Evolutionary conservation across 2,888 invertebrate species (phyloP).

Genomic region (Drosophila parthenogenetica): DNA sequence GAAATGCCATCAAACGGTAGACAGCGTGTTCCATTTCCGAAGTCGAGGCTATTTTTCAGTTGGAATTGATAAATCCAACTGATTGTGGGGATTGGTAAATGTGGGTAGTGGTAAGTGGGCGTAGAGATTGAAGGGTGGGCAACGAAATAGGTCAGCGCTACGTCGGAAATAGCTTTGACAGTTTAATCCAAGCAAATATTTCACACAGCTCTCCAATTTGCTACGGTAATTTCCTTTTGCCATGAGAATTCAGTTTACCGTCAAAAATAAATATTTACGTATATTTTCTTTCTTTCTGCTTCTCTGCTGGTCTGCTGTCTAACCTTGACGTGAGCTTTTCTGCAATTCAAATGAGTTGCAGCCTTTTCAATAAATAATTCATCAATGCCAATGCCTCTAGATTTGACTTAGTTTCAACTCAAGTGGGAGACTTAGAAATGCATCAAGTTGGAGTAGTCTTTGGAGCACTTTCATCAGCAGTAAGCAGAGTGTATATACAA

Average conservation of each 20-base stretch:
- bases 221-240: slow-evolving; percentile 53
- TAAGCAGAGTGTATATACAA: background rate
- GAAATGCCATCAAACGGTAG: slow-evolving; percentile 32
- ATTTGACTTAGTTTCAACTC: slow-evolving; percentile 7
- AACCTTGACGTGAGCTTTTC: slow-evolving; percentile 14
- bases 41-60: slow-evolving; percentile 61
- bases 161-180: slow-evolving; percentile 76
- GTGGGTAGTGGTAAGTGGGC: background rate
- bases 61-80: slow-evolving; percentile 64
- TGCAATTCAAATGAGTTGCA: slow-evolving; percentile 42
- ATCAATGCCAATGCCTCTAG: slow-evolving; percentile 41
- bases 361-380: slow-evolving; percentile 46
- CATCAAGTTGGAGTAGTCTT: slow-evolving; percentile 7
- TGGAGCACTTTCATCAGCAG: slow-evolving; percentile 1
- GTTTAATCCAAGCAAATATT: slow-evolving; percentile 52
- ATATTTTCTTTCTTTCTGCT: slow-evolving; percentile 10
- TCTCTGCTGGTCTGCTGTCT: background rate
- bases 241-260: slow-evolving; percentile 26
- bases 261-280: slow-evolving; percentile 22
- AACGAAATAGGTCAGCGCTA: slow-evolving; percentile 47
- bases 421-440: slow-evolving; percentile 13
- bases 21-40: slow-evolving; percentile 60
- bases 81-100: slow-evolving; percentile 38
- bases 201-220: slow-evolving; percentile 53
- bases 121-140: background rate